Base-by-base conservation (phyloP, 2,113 vertebrate species). In the Pygathrix nemaeus region DNA sequence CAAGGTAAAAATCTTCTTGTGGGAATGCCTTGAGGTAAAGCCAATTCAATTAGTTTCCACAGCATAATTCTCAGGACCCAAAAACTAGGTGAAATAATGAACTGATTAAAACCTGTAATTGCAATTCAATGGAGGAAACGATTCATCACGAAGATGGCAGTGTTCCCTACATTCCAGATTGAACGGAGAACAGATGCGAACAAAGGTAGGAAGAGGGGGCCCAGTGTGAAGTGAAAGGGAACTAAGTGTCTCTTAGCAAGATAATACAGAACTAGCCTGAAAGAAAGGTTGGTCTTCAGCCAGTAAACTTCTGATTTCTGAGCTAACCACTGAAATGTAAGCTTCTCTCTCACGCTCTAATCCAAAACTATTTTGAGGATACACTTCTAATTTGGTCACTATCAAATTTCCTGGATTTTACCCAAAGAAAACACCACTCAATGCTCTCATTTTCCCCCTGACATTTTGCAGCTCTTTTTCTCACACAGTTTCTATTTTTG, bases 51-150 rank as follows among this genome's bases (percentile, higher is more conserved):
- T 98, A 98, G 94, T 98, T 98, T 98, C 96, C 94, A 96, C 83
- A 7, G 97, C 61, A 88, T 96, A 98, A 98, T 98, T 98, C 97
- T 98, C 97, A 98, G 97, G 97, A 97, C 96, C 93, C 97, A 73
- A 97, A 98, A 98, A 93, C 97, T 97, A 97, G 93, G 93, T 98
- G 97, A 97, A 98, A 98, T 98, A 98, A 99, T 98, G 98, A 99
- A 98, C 98, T 98, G 98, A 99, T 98, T 98, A 99, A 98, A 98
- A 98, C 92, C 95, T 98, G 96, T 98, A 98, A 98, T 98, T 98
- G 98, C 94, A 98, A 97, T 98, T 98, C 98, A 97, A 89, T 96
- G 97, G 97, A 98, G 97, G 96, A 98, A 98, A 98, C 87, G 81
- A 97, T 98, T 98, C 97, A 98, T 99, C 98, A 98, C 3, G 16